Conservation (phyloP, 2,797 vertebrate genomes). For the Chelon labrosus region DNA sequence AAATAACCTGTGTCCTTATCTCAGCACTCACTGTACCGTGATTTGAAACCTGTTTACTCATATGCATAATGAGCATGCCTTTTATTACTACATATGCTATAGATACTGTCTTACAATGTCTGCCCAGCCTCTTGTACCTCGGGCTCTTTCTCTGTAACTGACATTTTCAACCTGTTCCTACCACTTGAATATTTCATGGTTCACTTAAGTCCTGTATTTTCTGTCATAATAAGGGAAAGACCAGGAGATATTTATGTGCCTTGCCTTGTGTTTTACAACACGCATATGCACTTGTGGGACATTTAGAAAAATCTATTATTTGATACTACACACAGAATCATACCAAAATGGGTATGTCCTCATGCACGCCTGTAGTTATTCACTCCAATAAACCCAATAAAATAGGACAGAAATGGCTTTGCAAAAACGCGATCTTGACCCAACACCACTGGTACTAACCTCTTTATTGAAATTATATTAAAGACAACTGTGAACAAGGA, state of each 20-base stretch:
- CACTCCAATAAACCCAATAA: too few species aligned
- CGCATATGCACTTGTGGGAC: neutral
- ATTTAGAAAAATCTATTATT: too few species aligned
- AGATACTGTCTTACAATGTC: conserved; percentile 29
- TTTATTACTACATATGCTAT: conserved; percentile 14
- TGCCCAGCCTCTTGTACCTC: conserved; percentile 8
- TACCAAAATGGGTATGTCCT: too few species aligned
- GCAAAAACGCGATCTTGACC: too few species aligned
- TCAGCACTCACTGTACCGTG: neutral
- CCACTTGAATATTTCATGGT: neutral
- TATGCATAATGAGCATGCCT: neutral
- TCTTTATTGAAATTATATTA: neutral
- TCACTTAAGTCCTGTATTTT: conserved; percentile 2
- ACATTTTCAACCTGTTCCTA: conserved; percentile 10
- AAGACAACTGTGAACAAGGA: too few species aligned
- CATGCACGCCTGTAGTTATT: too few species aligned
- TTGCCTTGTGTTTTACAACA: neutral
- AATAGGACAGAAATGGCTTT: too few species aligned
- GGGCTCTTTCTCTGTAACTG: conserved; percentile 9
- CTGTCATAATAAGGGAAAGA: neutral
- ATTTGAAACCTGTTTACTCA: conserved; percentile 1
- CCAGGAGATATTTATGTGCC: too few species aligned
- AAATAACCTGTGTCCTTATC: neutral
- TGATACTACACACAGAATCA: too few species aligned
- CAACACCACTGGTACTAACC: too few species aligned